A percentile compares a stretch with the other conserved stretches of the same genome.
Evolutionary conservation across 1,140 invertebrate species (phyloP).

Genomic region (Berghia stephanieae): DNA sequence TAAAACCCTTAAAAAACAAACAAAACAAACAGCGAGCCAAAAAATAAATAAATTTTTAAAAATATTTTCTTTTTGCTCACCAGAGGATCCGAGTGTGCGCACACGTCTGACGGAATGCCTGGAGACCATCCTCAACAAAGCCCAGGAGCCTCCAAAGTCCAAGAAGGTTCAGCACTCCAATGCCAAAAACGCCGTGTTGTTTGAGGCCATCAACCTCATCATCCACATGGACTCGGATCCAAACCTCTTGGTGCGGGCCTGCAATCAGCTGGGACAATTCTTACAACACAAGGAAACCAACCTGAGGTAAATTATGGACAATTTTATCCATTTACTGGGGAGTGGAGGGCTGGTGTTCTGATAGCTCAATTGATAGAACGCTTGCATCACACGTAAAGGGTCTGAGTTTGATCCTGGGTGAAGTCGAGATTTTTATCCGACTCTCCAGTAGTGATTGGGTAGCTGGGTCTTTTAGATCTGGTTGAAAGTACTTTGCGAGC

Average conservation of each 20-base stretch:
- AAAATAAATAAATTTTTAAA: no score
- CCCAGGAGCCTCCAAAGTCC: constrained; percentile 98
- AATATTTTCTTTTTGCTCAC: constrained; percentile 36
- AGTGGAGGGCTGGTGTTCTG: no score
- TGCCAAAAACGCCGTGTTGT: constrained; percentile 99
- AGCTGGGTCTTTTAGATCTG: no score
- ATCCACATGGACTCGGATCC: constrained; percentile 99
- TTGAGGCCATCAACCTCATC: constrained; percentile 99
- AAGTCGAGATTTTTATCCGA: no score
- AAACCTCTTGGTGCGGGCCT: constrained; percentile 94
- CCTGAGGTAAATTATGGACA: constrained; percentile 73
- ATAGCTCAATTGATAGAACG: no score
- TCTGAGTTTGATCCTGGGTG: no score
- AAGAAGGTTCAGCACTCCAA: constrained; percentile 99
- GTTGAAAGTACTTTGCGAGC: no score
- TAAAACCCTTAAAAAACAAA: no score
- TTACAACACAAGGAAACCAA: constrained; percentile 98
- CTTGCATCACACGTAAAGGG: no score
- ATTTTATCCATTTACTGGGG: no score
- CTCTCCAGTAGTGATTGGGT: no score
- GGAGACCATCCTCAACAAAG: constrained; percentile 99
- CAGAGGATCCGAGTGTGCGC: constrained; percentile 93
- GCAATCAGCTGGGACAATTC: constrained; percentile 99
- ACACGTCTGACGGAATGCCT: constrained; percentile 97
- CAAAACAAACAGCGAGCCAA: no score